A percentile compares a stretch with the other conserved stretches of the same genome.
Conservation (phyloP, 2,888 invertebrate genomes). For the Romanomermis culicivorax region DNA sequence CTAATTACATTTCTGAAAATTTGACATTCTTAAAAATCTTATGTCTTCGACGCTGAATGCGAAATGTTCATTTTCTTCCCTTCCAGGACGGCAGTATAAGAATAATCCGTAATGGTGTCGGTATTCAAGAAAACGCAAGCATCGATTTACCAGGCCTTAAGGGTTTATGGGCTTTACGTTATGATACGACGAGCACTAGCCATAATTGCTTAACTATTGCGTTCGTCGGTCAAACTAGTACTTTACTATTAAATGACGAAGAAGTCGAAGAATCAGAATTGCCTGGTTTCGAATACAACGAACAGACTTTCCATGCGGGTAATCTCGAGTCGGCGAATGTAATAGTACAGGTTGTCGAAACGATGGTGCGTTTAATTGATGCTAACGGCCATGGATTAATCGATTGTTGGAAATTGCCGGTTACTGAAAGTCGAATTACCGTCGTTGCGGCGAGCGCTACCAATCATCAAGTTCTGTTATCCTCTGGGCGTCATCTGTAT, state of each 20-base stretch:
- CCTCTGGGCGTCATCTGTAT: conserved; percentile 53
- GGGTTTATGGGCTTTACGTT: conserved; percentile 74
- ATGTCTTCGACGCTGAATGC: too few species aligned
- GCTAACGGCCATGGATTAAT: conserved; percentile 23
- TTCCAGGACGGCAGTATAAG: conserved; percentile 89
- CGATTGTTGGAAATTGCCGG: background rate
- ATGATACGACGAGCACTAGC: conserved; percentile 21
- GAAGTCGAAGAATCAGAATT: conserved; percentile 94
- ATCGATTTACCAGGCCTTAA: conserved; percentile 91
- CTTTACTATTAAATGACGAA: conserved; percentile 62
- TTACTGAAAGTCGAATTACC: conserved; percentile 11
- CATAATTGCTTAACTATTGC: conserved; percentile 81
- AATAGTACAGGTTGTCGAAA: conserved; percentile 53
- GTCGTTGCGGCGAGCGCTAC: conserved; percentile 23
- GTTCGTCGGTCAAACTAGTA: conserved; percentile 73
- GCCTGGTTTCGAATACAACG: conserved; percentile 65
- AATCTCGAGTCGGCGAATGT: conserved; percentile 58
- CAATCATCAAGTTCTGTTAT: conserved; percentile 25
- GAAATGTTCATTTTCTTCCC: too few species aligned
- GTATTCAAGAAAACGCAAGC: conserved; percentile 63
- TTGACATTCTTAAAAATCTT: background rate
- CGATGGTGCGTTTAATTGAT: conserved; percentile 49
- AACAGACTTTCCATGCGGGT: conserved; percentile 79
- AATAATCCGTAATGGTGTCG: conserved; percentile 93
- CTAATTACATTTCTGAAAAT: too few species aligned